Base-by-base conservation (phyloP, 2,113 vertebrate genomes). In the Cyphotilapia sp. region DNA sequence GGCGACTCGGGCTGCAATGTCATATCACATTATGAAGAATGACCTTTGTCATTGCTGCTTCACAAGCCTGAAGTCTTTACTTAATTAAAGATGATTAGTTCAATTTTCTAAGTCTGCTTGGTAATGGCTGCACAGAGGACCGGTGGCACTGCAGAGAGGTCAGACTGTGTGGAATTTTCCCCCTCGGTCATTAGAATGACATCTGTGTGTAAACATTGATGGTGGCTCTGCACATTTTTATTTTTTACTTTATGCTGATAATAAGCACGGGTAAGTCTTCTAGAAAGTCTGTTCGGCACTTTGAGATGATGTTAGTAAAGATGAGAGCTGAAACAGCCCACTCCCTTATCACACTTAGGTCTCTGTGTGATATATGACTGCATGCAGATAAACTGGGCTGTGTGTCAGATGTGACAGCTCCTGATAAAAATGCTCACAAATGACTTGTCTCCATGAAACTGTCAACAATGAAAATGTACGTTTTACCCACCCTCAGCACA, bases 41-140 rank as follows among this genome's bases (percentile, higher is more conserved):
- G 96, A 95, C 95, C 94, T 95, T 96, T 94, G 92, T 93, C 91
- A 90, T 82, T 78, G 88, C 93, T 94, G 85, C 87, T 91, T 90
- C 89, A 89, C 87, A 53, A 92, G 94, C 94, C 91, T 74, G 63
- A 66, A 91, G 94, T 94, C 87, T 82, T 87, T 84, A 90, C 87
- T 94, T 96, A 96, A 97, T 96, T 95, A 96, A 95, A 95, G 94
- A 92, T 90, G 95, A 96, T 96, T 94, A 95, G 91, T 91, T 95
- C 91, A 95, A 96, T 96, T 95, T 95, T 88, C 93, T 83, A 86
- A 86, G 85, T 93, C 92, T 94, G 92, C 87, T 93, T 29, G 14
- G 85, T 96, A 92, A 92, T 93, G 93, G 91, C 78, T 80, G 76
- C 81, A 80, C 80, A 86, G 87, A 88, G 85, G 85, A 88, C 54